Base-by-base conservation (phyloP, 1,140 invertebrate genomes). In the Ylistrum balloti region DNA sequence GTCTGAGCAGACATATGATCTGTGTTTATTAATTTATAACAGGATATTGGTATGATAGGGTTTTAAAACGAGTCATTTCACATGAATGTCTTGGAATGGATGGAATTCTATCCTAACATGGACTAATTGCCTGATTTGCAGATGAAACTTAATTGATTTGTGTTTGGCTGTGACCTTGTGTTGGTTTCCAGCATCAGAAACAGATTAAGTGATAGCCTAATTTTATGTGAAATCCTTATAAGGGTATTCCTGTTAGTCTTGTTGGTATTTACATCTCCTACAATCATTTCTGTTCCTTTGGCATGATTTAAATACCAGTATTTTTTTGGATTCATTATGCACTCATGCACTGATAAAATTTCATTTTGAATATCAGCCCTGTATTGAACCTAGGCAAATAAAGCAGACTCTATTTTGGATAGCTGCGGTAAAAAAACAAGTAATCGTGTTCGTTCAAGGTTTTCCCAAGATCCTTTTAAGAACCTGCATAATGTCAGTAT, bases 101-200 rank as follows among this genome's bases (percentile, higher is more conserved):
- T 74, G 56, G 56, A 28, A 74, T 28, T 5, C 56, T 28, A 11
- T 74, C 17, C 3, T n/a, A 0, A 0, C 7, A 74, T 0, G 28
- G 41, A 74, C 28, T 74, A 74, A 28, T 28, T 74, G 56, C 22
- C 56, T 17, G n/a, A 74, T 0, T 45, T 45, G 41, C 56, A 74
- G n/a, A 74, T 74, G 56, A 28, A 74, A 74, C 22, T 1, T 74
- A 74, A 74, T 74, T 74, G 56, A n/a, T 74, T 74, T 74, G 56
- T 74, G 56, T 22, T 74, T 17, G 22, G 9, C 22, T 74, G 56
- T 74, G 22, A 74, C 22, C 56, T 74, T 74, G 56, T n/a, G 11
- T 11, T 74, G 22, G 56, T n/a, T 74, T 9, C n/a, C 1, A 74
- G 56, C 22, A 74, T 74, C 56, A n/a, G 56, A 74, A 28, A 7